phyloP scores from a whole-genome alignment of 2,888 invertebrate species.

The Hypomecis punctinalis region DNA sequence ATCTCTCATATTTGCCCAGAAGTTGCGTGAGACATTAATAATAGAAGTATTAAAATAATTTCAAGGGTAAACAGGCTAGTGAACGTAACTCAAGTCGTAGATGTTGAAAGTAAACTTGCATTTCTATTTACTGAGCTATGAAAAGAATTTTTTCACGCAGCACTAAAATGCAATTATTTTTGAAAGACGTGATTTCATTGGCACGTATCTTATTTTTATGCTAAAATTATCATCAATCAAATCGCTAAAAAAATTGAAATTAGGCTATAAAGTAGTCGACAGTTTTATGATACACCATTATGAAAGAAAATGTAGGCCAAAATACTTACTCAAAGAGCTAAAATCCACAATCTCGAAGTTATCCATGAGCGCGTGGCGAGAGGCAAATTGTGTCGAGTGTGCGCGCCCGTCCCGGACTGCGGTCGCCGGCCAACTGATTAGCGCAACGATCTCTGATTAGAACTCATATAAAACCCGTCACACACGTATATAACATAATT shows the following conservation, averaged over 20 bases:
- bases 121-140: neutral
- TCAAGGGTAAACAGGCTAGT: conserved; percentile 33
- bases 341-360: conserved; percentile 71
- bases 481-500: no score
- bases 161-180: no score
- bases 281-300: neutral
- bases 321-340: conserved; percentile 69
- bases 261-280: neutral
- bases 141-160: no score
- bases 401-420: conserved; percentile 56
- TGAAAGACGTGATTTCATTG: no score
- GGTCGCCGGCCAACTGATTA: conserved; percentile 76
- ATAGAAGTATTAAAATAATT: conserved; percentile 29
- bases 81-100: conserved; percentile 15
- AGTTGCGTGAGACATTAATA: conserved; percentile 26
- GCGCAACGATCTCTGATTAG: conserved; percentile 73
- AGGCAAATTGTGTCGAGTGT: conserved; percentile 29
- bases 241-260: neutral
- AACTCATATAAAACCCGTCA: no score
- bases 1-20: conserved; percentile 23
- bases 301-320: conserved; percentile 16
- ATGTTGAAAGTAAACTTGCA: conserved; percentile 1
- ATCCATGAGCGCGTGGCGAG: conserved; percentile 60
- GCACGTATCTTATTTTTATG: no score
- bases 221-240: neutral